Conservation (phyloP, 53 echinoderm and acorn worm genomes). For the Apostichopus leukothele region DNA sequence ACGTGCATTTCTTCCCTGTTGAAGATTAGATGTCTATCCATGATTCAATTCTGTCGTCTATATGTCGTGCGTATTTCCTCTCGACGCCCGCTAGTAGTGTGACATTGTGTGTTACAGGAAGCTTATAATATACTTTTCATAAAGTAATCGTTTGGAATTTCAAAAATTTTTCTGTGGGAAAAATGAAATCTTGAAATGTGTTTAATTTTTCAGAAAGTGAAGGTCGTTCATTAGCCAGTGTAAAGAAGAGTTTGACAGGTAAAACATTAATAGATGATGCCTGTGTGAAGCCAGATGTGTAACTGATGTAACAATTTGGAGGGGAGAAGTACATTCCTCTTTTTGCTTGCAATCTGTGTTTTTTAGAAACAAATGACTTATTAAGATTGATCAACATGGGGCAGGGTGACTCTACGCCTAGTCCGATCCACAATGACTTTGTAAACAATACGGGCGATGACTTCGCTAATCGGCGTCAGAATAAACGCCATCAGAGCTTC, state of each 20-base stretch:
- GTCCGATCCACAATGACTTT: constrained; percentile 36
- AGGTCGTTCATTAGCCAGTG: background rate
- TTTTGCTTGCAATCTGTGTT: background rate
- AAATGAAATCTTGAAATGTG: background rate
- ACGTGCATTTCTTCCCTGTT: too few species aligned
- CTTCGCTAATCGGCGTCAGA: constrained; percentile 39
- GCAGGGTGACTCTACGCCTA: constrained; percentile 36
- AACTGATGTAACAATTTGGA: too few species aligned
- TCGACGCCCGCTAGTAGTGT: too few species aligned
- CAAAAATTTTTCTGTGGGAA: too few species aligned
- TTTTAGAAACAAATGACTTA: background rate
- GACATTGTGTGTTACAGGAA: too few species aligned
- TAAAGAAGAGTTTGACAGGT: background rate
- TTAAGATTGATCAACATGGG: constrained; percentile 24
- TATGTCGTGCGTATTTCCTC: too few species aligned
- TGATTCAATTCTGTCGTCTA: too few species aligned
- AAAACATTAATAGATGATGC: background rate
- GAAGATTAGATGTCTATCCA: too few species aligned
- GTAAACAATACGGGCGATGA: constrained; percentile 42
- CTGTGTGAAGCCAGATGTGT: background rate
- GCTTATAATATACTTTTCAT: too few species aligned
- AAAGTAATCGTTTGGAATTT: too few species aligned
- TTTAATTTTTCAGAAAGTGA: background rate
- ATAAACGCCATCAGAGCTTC: constrained; percentile 38
- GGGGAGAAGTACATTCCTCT: background rate